Evolutionary conservation across 2,113 vertebrate genomes (phyloP), one percentile per base, ranked within the genome.

Genomic region (Phyllostomus hastatus): DNA sequence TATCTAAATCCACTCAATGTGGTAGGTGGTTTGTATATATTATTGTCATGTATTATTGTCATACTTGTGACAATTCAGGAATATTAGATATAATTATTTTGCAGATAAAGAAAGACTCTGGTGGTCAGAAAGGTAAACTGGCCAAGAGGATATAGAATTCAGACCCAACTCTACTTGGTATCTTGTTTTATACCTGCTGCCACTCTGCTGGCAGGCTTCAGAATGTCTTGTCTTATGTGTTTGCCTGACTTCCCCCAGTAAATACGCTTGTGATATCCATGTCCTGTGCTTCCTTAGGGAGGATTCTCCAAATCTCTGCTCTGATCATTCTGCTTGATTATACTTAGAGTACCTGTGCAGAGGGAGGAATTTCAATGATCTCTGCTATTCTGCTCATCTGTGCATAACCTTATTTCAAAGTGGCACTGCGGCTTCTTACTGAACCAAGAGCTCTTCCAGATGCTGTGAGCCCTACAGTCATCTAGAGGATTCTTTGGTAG

Each of bases 61-160:
- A 41, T 41, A 41, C 38, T 50, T 12, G 15, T 59, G 16, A 52
- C 7, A 87, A n/a, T 46, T 12, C 5, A 87, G 9, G 15, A 57
- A 41, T 24, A n/a, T 17, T 61, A 66, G 3, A 24, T 86, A 70
- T 46, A 7, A 48, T 33, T 70, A n/a, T 35, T 88, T 66, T 93
- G 15, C 14, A 88, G 48, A 61, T 81, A 19, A 82, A 43, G 52
- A 91, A 87, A 41, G 52, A 91, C 6, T 41, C 72, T n/a, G n/a
- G 1, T 24, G 16, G 26, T 90, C 28, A 66, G 57, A 52, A 2
- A 61, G 9, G 7, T 70, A 54, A 91, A 73, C n/a, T 48, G 35
- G 41, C 33, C 17, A 72, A n/a, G n/a, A 14, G 15, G 16, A 69
- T 57, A 69, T 2, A 69, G 57, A 88, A 72, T 70, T 85, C 2